Conservation (phyloP, 2,113 vertebrate species). For the Chaenocephalus aceratus region DNA sequence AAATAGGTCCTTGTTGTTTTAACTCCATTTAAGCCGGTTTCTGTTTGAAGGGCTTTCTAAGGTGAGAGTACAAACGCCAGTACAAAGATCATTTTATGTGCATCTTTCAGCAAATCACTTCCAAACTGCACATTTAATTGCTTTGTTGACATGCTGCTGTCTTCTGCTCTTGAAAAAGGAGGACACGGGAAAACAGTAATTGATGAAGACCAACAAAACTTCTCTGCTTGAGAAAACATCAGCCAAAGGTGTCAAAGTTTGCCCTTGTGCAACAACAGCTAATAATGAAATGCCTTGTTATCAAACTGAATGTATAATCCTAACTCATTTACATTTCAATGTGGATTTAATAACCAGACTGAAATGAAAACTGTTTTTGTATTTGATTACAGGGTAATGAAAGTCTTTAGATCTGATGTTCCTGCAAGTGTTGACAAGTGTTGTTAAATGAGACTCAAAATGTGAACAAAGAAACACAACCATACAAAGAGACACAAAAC, state of each 20-base stretch:
- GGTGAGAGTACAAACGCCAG: neutral
- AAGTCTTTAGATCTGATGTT: neutral
- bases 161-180: neutral
- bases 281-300: too few relatives aligned
- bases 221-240: too few relatives aligned
- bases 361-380: neutral
- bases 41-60: neutral
- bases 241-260: too few relatives aligned
- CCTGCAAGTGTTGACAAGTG: neutral
- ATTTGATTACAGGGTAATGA: neutral
- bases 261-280: too few relatives aligned
- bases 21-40: neutral
- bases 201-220: too few relatives aligned
- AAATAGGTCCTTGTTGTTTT: neutral
- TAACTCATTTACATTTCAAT: neutral
- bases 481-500: too few relatives aligned
- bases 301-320: too few relatives aligned
- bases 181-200: too few relatives aligned
- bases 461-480: too few relatives aligned
- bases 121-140: neutral
- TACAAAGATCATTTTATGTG: neutral
- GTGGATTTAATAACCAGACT: neutral
- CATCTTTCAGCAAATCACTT: neutral
- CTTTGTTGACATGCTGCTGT: constrained; percentile 8
- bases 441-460: neutral